Evolutionary conservation across 2,888 invertebrate genomes (phyloP).

Genomic region (Ctenicera cuprea): DNA sequence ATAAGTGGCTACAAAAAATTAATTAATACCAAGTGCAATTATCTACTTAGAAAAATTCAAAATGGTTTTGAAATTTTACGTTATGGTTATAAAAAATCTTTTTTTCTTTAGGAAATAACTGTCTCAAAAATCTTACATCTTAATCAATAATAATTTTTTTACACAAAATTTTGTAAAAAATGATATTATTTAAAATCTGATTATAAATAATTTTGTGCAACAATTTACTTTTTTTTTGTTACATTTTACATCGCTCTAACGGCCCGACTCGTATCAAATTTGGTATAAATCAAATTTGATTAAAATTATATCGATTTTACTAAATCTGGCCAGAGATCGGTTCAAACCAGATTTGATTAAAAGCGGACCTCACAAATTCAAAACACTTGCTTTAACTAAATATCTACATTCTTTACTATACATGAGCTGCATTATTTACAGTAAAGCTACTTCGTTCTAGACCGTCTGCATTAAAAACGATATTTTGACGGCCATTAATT

Average conservation of each 20-base stretch:
- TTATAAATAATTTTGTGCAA: slow-evolving; percentile 24
- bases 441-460: slow-evolving; percentile 46
- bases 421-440: slow-evolving; percentile 48
- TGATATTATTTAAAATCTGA: slow-evolving; percentile 1
- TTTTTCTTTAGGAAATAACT: slow-evolving; percentile 37
- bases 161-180: slow-evolving; percentile 27
- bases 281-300: not conserved
- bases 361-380: slow-evolving; percentile 27
- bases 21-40: not conserved
- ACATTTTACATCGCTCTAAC: slow-evolving; percentile 3
- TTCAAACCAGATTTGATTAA: slow-evolving; percentile 1
- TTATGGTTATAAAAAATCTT: slow-evolving; percentile 45
- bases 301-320: too few relatives aligned
- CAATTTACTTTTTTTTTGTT: slow-evolving; percentile 7
- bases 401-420: slow-evolving; percentile 48
- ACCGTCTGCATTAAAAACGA: slow-evolving; percentile 32
- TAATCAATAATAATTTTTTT: slow-evolving; percentile 25
- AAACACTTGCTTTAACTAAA: slow-evolving; percentile 37
- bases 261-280: not conserved
- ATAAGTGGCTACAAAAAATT: slow-evolving; percentile 21
- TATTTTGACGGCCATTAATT: slow-evolving; percentile 34
- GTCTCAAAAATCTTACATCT: slow-evolving; percentile 26
- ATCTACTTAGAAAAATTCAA: slow-evolving; percentile 36
- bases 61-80: slow-evolving; percentile 26
- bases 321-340: not conserved